Evolutionary conservation across 2,888 invertebrate species (phyloP).

Genomic region (Suillia variegata): DNA sequence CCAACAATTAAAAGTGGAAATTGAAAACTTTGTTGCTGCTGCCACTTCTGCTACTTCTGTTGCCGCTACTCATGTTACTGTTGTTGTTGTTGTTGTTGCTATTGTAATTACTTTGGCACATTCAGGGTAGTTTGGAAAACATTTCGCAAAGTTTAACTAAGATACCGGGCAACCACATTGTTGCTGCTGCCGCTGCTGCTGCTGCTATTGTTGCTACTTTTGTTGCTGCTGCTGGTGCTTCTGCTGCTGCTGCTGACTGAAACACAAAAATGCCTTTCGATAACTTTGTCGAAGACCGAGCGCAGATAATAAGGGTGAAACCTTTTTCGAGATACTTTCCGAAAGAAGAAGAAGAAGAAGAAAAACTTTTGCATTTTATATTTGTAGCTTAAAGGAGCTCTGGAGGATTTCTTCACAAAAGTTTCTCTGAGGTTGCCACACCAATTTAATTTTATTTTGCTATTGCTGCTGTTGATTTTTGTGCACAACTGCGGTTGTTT

Average conservation of each 20-base stretch:
- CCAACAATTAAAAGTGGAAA: constrained; percentile 19
- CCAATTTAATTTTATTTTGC: too few relatives aligned
- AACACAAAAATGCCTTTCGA: neutral
- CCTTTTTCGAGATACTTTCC: neutral
- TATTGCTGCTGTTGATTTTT: too few relatives aligned
- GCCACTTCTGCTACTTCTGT: neutral
- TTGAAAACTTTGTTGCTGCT: constrained; percentile 15
- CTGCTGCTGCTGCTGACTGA: neutral
- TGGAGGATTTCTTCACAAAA: neutral
- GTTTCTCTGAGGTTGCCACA: neutral
- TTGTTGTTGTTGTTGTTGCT: neutral
- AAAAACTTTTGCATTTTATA: neutral
- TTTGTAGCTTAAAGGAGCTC: neutral
- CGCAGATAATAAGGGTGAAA: constrained; percentile 1
- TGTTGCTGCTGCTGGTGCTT: neutral
- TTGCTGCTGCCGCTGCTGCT: neutral
- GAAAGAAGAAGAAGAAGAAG: too few relatives aligned
- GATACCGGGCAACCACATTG: neutral
- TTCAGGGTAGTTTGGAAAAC: too few relatives aligned
- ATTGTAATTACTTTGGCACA: neutral
- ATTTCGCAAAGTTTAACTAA: too few relatives aligned
- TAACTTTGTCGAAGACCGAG: neutral
- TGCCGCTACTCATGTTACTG: neutral
- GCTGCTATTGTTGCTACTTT: too few relatives aligned
- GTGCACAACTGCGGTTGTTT: too few relatives aligned